These are phyloP conservation scores for Conopomorpha cramerella DNA, from an alignment of 1,140 invertebrate species.

Conservation along the genomic window DNA sequence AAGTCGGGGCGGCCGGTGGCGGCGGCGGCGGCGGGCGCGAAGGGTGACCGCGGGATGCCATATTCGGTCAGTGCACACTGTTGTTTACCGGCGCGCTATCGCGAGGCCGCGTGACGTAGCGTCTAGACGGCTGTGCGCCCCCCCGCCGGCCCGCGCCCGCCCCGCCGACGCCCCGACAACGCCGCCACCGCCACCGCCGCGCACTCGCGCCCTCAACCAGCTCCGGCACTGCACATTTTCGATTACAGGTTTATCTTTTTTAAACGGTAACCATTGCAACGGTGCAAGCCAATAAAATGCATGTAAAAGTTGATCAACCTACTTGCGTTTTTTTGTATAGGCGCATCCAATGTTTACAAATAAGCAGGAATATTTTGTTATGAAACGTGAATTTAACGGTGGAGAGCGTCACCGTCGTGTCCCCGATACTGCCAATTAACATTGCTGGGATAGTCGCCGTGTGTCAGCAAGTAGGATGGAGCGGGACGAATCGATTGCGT, in stretches of 20 bases:
- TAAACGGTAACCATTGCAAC: constrained; percentile 47
- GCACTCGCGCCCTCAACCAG: no score
- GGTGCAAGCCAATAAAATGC: constrained; percentile 20
- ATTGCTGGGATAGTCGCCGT: no score
- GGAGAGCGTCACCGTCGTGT: no score
- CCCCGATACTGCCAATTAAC: no score
- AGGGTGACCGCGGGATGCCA: no score
- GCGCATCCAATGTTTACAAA: no score
- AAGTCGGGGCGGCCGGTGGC: not conserved
- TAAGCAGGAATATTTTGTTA: no score
- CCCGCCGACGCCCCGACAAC: not conserved
- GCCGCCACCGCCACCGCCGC: constrained; percentile 10
- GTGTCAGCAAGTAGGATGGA: no score
- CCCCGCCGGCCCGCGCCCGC: constrained; percentile 14
- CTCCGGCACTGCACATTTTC: constrained; percentile 30
- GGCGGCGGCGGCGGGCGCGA: not conserved
- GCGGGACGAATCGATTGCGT: no score
- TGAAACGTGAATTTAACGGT: no score
- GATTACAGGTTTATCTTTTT: constrained; percentile 52
- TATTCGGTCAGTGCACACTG: constrained; percentile 58
- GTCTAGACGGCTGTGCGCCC: constrained; percentile 43
- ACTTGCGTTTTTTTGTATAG: no score
- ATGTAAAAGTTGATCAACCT: no score
- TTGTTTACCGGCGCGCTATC: constrained; percentile 55
- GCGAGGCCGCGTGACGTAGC: constrained; percentile 57